Evolutionary conservation across 2,113 vertebrate species (phyloP).

Genomic region (Micromys minutus): DNA sequence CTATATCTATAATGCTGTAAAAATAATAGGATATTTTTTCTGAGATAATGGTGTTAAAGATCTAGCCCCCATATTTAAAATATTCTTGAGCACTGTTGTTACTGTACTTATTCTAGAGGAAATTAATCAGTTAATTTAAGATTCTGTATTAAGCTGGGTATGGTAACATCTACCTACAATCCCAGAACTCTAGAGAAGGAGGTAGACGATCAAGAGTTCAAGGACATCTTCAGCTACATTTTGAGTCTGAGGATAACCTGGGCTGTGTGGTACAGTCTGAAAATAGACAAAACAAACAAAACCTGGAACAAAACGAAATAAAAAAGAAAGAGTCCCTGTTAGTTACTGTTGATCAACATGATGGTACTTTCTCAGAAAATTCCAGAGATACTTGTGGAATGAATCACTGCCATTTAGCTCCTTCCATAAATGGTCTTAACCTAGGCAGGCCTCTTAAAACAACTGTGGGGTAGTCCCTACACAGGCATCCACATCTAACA

Average conservation of each 20-base stretch:
- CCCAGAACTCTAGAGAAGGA: not conserved
- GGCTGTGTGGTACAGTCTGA: not conserved
- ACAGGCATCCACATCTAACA: slow-evolving; percentile 36
- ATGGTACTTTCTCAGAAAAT: slow-evolving; percentile 64
- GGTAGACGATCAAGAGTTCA: not conserved
- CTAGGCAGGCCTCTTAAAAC: slow-evolving; percentile 38
- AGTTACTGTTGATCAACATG: not conserved
- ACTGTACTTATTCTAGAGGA: not conserved
- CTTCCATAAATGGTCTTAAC: slow-evolving; percentile 71
- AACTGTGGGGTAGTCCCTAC: slow-evolving; percentile 6
- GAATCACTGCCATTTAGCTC: slow-evolving; percentile 58
- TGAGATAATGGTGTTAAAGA: not conserved
- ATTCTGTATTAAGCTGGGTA: not conserved
- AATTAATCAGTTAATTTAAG: slow-evolving; percentile 8
- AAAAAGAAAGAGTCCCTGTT: not conserved
- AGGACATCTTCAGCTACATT: not conserved
- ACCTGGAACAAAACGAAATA: not conserved
- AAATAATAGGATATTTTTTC: slow-evolving; percentile 15
- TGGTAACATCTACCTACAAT: not conserved
- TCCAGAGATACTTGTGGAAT: slow-evolving; percentile 53
- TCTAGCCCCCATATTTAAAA: not conserved
- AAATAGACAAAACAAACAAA: not conserved
- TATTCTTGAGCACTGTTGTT: not conserved
- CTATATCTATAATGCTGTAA: not conserved
- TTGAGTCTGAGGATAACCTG: not conserved